phyloP scores from a whole-genome alignment of 1,140 invertebrate genomes.

The Rhizoglyphus robini region DNA sequence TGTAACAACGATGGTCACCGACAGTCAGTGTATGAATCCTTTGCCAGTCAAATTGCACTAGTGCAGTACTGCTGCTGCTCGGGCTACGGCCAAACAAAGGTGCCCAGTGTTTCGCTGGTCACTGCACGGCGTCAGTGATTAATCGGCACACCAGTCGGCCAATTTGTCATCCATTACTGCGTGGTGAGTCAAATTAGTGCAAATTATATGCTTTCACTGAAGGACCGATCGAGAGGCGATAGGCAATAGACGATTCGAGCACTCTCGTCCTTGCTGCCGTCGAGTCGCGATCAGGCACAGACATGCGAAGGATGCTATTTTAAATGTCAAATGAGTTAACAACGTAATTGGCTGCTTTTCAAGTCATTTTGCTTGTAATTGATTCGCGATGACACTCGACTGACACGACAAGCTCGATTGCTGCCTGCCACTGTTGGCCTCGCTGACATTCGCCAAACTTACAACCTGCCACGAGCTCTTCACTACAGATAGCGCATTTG shows the following conservation, averaged over 20 bases:
- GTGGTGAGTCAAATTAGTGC: neutral
- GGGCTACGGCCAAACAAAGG: no score
- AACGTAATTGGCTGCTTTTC: constrained; percentile 12
- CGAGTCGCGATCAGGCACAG: neutral
- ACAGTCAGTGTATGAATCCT: no score
- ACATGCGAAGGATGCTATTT: constrained; percentile 10
- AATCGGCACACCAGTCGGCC: neutral
- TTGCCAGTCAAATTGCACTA: neutral
- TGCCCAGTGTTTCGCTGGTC: no score
- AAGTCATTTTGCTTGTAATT: neutral
- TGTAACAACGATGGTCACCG: no score
- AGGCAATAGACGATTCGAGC: neutral
- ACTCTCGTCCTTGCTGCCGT: neutral
- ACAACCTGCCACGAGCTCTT: no score
- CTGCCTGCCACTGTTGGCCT: neutral
- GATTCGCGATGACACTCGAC: constrained; percentile 11
- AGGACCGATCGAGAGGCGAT: neutral
- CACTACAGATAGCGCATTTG: no score
- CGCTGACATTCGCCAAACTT: no score
- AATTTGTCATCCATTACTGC: constrained; percentile 11
- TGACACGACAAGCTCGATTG: neutral
- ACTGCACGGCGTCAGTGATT: constrained; percentile 4
- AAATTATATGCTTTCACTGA: constrained; percentile 12
- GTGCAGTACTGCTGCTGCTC: no score
- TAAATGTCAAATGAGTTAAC: constrained; percentile 15